Evolutionary conservation across 2,888 invertebrate genomes (phyloP).

Genomic region (Drosophila neutralis): DNA sequence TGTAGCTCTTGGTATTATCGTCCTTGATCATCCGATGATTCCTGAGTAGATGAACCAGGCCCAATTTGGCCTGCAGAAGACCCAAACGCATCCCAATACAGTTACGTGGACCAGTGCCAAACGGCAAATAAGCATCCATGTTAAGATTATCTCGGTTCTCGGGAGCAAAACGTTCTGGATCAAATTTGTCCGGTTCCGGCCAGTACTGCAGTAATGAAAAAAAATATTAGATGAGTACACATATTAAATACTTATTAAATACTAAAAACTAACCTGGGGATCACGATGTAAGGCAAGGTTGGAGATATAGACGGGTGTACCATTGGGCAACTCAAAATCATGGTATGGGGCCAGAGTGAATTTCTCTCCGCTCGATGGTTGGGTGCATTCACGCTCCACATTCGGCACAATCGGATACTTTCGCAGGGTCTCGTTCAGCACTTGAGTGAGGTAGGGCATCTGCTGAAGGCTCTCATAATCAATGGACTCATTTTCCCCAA

Average conservation of each 20-base stretch:
- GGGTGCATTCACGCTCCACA: constrained; percentile 70
- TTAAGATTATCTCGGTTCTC: constrained; percentile 64
- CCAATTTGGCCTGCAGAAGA: constrained; percentile 71
- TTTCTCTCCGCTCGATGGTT: constrained; percentile 52
- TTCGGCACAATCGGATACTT: constrained; percentile 76
- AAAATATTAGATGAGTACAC: neutral
- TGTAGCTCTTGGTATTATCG: constrained; percentile 49
- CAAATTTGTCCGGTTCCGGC: constrained; percentile 70
- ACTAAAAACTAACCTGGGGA: constrained; percentile 54
- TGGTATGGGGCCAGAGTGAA: constrained; percentile 69
- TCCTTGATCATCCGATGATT: constrained; percentile 64
- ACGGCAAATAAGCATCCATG: constrained; percentile 76
- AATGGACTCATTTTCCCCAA: constrained; percentile 67
- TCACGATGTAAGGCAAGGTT: constrained; percentile 72
- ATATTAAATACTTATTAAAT: neutral
- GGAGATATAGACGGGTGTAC: constrained; percentile 74
- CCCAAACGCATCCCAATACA: constrained; percentile 81
- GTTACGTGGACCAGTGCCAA: constrained; percentile 75
- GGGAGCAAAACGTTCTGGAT: constrained; percentile 75
- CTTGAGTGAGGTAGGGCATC: constrained; percentile 84
- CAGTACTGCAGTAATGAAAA: constrained; percentile 59
- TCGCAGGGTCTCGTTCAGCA: constrained; percentile 79
- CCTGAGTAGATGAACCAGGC: constrained; percentile 70
- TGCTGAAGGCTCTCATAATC: constrained; percentile 83
- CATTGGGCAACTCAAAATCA: constrained; percentile 66